Percentiles rank a stretch among this genome's conserved stretches.
Conservation (phyloP, 2,113 vertebrate species). For the Odontophorus gujanensis region DNA sequence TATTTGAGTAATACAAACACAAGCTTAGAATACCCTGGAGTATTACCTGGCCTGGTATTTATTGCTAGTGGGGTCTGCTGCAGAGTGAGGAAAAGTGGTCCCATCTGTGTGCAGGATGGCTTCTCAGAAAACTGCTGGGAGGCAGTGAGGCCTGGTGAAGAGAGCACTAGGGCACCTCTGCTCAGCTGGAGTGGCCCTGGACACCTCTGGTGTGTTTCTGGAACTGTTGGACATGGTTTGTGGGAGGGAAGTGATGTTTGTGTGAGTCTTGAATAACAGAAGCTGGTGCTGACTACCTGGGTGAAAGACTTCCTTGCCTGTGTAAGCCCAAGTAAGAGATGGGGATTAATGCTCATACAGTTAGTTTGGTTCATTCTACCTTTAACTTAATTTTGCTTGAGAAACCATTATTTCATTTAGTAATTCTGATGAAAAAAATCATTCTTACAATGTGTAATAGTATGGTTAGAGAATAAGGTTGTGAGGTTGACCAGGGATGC, state of each 20-base stretch:
- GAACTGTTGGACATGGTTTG: rapidly evolving
- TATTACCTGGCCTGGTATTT: background rate
- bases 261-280: background rate
- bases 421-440: background rate
- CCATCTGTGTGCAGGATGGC: background rate
- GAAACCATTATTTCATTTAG: background rate
- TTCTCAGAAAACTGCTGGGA: background rate
- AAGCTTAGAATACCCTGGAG: background rate
- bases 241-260: background rate
- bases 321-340: background rate
- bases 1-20: background rate
- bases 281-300: background rate
- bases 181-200: background rate
- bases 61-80: background rate
- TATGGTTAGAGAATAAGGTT: background rate
- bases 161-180: background rate
- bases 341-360: background rate
- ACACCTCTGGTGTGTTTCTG: background rate
- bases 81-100: background rate
- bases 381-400: background rate
- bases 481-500: background rate
- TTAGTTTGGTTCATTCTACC: background rate
- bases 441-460: background rate
- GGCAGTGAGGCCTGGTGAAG: background rate
- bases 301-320: background rate